These are phyloP conservation scores for Dreissena polymorpha DNA, from an alignment of 1,140 invertebrate species.

Conservation along the genomic window DNA sequence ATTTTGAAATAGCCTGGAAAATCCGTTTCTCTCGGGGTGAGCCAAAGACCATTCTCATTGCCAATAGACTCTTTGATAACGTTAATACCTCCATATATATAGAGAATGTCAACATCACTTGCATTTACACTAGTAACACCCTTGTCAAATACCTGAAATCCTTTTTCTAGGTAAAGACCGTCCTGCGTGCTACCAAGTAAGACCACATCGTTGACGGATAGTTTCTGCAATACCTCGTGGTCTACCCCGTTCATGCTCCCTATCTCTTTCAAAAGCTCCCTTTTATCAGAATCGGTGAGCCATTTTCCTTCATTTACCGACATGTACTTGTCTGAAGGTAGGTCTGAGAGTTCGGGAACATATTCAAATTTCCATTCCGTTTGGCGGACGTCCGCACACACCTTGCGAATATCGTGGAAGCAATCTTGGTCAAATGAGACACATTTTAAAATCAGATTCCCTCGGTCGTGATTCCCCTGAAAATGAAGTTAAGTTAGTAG, in stretches of 20 bases:
- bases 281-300: no score
- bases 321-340: constrained; percentile 5
- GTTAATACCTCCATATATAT: constrained; percentile 23
- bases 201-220: constrained; percentile 18
- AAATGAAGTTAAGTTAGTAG: no score
- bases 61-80: neutral
- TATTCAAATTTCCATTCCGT: constrained; percentile 9
- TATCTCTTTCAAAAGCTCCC: neutral
- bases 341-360: neutral
- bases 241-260: neutral
- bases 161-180: constrained; percentile 41
- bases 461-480: neutral
- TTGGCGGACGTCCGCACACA: constrained; percentile 24
- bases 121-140: constrained; percentile 4
- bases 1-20: constrained; percentile 38
- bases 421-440: constrained; percentile 51
- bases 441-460: constrained; percentile 18
- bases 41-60: neutral
- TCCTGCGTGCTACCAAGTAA: constrained; percentile 41
- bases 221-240: constrained; percentile 2
- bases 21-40: constrained; percentile 12
- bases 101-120: constrained; percentile 36
- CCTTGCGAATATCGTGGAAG: constrained; percentile 41
- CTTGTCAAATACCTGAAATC: constrained; percentile 12
- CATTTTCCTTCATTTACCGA: neutral